Evolutionary conservation across 1,140 invertebrate species (phyloP).

Genomic region (Drosophila lowei): DNA sequence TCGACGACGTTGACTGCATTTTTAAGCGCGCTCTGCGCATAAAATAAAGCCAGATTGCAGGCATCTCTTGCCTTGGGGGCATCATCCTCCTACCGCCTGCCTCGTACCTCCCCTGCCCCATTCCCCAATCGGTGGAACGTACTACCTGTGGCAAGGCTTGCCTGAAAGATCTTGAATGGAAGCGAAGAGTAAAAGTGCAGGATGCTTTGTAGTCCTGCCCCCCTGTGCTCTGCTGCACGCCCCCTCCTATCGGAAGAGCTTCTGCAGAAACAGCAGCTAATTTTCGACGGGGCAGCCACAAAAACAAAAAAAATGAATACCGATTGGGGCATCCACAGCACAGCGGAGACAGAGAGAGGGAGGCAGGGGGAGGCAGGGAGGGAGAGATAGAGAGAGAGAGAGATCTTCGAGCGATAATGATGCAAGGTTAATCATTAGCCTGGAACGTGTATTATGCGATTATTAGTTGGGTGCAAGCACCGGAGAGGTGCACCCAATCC

Average conservation of each 20-base stretch:
- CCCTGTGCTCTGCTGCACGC: conserved; percentile 11
- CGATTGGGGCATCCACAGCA: conserved; percentile 1
- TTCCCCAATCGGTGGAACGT: too few species aligned
- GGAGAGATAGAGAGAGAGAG: neutral
- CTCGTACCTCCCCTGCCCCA: neutral
- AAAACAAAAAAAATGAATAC: neutral
- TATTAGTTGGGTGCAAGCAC: conserved; percentile 62
- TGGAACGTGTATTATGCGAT: conserved; percentile 82
- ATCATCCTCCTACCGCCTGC: conserved; percentile 32
- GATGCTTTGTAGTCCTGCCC: conserved; percentile 76
- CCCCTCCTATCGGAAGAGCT: conserved; percentile 66
- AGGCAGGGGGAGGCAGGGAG: too few species aligned
- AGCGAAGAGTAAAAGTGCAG: conserved; percentile 74
- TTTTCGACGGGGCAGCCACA: conserved; percentile 55
- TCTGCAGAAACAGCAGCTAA: conserved; percentile 82
- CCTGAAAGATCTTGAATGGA: conserved; percentile 64
- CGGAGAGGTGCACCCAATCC: conserved; percentile 41
- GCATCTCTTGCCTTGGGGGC: conserved; percentile 49
- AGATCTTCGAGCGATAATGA: conserved; percentile 80
- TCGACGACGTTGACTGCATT: conserved; percentile 72
- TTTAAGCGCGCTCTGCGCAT: conserved; percentile 78
- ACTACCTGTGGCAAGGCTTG: neutral
- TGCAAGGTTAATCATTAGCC: conserved; percentile 80
- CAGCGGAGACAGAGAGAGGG: neutral
- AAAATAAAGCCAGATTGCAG: conserved; percentile 80